phyloP scores from a whole-genome alignment of 2,888 invertebrate species.

The Atethmia centrago region DNA sequence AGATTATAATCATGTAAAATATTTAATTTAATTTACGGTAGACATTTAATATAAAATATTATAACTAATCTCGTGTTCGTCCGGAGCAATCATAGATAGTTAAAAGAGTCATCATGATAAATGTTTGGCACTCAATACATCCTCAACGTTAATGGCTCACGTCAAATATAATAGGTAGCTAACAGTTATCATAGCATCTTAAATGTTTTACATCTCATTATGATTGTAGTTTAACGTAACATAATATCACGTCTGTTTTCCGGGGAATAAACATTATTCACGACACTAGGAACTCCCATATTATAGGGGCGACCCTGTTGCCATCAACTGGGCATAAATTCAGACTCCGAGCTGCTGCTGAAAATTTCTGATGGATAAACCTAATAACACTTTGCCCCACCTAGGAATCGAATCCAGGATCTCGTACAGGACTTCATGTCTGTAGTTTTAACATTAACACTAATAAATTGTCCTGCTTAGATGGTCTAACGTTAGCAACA shows the following conservation, averaged over 20 bases:
- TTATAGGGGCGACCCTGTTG: background rate
- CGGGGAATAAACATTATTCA: too few species aligned
- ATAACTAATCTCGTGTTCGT: conserved; percentile 30
- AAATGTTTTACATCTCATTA: conserved; percentile 44
- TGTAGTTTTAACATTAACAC: background rate
- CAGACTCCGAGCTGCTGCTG: background rate
- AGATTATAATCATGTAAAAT: conserved; percentile 12
- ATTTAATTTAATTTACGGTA: conserved; percentile 22
- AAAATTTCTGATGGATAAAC: background rate
- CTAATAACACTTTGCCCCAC: background rate
- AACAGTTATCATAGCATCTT: conserved; percentile 44
- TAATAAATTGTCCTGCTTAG: background rate
- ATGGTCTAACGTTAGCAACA: too few species aligned
- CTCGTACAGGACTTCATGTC: background rate
- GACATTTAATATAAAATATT: conserved; percentile 31
- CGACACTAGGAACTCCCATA: too few species aligned
- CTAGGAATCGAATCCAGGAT: background rate
- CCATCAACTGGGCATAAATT: background rate
- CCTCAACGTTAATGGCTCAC: conserved; percentile 43
- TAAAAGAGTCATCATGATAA: conserved; percentile 48
- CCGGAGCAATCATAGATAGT: conserved; percentile 38
- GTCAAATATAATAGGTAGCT: conserved; percentile 51
- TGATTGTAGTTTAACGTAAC: background rate
- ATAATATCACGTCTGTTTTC: background rate
- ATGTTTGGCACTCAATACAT: conserved; percentile 56